A percentile compares a stretch with the other conserved stretches of the same genome.
Evolutionary conservation across 2,113 vertebrate species (phyloP).

Genomic region (Heloderma charlesbogerti): DNA sequence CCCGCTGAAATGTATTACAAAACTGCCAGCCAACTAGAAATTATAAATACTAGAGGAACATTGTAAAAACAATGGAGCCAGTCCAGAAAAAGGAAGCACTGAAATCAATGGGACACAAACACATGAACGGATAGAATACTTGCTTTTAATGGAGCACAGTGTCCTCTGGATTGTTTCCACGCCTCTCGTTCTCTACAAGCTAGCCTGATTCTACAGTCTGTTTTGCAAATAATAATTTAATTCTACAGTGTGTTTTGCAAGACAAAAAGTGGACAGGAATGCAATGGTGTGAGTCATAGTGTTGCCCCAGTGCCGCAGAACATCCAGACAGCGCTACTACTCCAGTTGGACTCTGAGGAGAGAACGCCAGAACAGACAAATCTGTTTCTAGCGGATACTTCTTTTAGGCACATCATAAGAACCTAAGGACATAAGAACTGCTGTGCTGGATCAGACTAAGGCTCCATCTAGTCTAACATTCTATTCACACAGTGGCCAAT

Average conservation of each 20-base stretch:
- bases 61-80: slow-evolving; percentile 45
- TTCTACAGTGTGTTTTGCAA: background rate
- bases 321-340: background rate
- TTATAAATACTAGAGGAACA: background rate
- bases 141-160: background rate
- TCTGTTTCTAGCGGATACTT: no score
- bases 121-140: background rate
- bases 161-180: background rate
- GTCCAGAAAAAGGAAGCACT: background rate
- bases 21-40: slow-evolving; percentile 6
- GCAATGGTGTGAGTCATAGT: background rate
- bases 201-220: no score
- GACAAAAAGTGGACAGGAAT: background rate
- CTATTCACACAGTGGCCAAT: no score
- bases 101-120: background rate
- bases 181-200: no score
- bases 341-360: background rate
- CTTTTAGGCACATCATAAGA: no score
- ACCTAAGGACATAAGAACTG: no score
- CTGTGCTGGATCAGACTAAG: no score
- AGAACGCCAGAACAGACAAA: no score
- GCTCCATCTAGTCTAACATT: no score
- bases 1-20: background rate
- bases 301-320: no score
- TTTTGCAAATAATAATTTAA: background rate